A percentile compares a stretch with the other conserved stretches of the same genome.
Conservation (phyloP, 2,888 invertebrate genomes). For the Scelioninae gen. 1 region DNA sequence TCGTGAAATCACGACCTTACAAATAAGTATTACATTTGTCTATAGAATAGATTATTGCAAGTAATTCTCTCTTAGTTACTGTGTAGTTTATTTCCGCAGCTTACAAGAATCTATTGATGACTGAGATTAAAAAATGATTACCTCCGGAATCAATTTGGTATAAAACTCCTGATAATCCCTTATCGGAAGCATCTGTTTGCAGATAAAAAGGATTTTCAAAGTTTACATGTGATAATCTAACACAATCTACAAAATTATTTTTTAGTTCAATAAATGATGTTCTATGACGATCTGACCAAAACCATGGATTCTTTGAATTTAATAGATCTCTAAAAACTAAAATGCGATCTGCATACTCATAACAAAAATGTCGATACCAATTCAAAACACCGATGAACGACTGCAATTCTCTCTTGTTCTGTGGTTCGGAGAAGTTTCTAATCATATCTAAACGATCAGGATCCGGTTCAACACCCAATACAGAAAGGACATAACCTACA, state of each 20-base stretch:
- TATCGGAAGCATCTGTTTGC: constrained; percentile 54
- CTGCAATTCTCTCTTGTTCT: constrained; percentile 58
- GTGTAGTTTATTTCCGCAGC: constrained; percentile 26
- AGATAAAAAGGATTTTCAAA: constrained; percentile 31
- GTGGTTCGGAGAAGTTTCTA: neutral
- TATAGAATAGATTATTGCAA: constrained; percentile 10
- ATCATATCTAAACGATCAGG: neutral
- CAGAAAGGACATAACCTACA: neutral
- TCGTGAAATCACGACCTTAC: neutral
- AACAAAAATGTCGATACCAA: constrained; percentile 42
- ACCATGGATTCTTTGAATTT: constrained; percentile 24
- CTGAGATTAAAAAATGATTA: constrained; percentile 18
- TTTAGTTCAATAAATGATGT: neutral
- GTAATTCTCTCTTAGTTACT: neutral
- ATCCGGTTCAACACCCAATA: neutral
- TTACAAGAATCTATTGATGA: constrained; percentile 69
- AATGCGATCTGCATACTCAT: constrained; percentile 1
- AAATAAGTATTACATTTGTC: neutral
- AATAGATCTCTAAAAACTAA: constrained; percentile 38
- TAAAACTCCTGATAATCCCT: constrained; percentile 67
- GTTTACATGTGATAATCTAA: neutral
- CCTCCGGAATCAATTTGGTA: constrained; percentile 37
- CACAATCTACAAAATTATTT: neutral
- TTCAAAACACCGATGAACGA: constrained; percentile 64
- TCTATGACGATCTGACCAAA: constrained; percentile 16